Base-by-base conservation (phyloP, 1,140 invertebrate genomes). In the Agrilus planipennis region DNA sequence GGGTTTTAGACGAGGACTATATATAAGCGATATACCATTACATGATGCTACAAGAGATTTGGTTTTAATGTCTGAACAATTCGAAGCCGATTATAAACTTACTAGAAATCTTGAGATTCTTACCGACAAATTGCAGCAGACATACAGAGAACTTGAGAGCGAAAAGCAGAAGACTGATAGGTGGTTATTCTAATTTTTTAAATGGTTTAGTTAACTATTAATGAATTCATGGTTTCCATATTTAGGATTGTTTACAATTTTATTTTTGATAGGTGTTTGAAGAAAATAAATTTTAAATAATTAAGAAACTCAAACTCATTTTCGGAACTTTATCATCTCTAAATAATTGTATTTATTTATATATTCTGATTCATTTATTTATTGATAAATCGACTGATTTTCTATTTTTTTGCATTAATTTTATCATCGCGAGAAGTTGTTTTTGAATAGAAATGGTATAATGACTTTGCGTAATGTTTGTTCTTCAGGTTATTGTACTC, bases 151-250 rank as follows among this genome's bases (percentile, higher is more conserved):
- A 62, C 68, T 98, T 48, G 92, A 97, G 55, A 78, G 80, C 14
- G 93, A 97, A 64, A 97, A 97, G 60, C 81, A 89, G 60, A 96
- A 95, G 69, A 97, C 92, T 18, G 93, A 97, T 65, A 85, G 86
- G 88, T 92, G 67, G 63, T 47, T 44, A 32, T 34, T 10, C 9
- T 14, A 31, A 10, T 14, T 31, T 31, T 11, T n/a, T n/a, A n/a
- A n/a, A n/a, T n/a, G n/a, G n/a, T n/a, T n/a, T n/a, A n/a, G n/a
- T n/a, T n/a, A n/a, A n/a, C n/a, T n/a, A n/a, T n/a, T n/a, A n/a
- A n/a, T n/a, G n/a, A n/a, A n/a, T n/a, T n/a, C n/a, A n/a, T n/a
- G n/a, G n/a, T n/a, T n/a, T n/a, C n/a, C n/a, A n/a, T n/a, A n/a
- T n/a, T n/a, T n/a, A n/a, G n/a, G n/a, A n/a, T n/a, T n/a, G n/a